Base-by-base conservation (phyloP, 2,113 vertebrate genomes). In the Alaudala cheleensis region DNA sequence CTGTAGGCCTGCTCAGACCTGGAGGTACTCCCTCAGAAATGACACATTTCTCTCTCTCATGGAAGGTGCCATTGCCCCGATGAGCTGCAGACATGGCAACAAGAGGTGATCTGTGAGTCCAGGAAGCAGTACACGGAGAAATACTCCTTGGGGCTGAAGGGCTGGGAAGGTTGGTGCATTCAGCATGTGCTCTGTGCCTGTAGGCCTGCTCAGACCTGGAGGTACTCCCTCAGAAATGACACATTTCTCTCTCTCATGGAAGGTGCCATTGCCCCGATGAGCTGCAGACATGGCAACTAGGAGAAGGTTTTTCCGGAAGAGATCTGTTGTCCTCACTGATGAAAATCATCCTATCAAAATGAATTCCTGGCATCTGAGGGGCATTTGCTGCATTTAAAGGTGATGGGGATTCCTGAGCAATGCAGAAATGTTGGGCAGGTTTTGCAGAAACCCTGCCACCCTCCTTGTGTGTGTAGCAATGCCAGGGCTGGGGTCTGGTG, bases 1-100 rank as follows among this genome's bases (percentile, higher is more conserved):
- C 21, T 4, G 0, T 17, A 29, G 80, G 6, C 9, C 37, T 84
- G 34, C 40, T 72, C 17, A 51, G 40, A 12, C 47, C 44, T 2
- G 2, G 25, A 76, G 26, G 10, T 56, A 24, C 21, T 24, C 33
- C 14, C 71, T 79, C 40, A 65, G 40, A 79, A 88, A 82, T 22
- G 18, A 13, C 33, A 50, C 0, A 0, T 44, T 73, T 70, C 12
- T 84, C 8, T 73, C 66, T 64, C 33, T 9, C 13, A 7, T 39
- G 18, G 22, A 56, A 25, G 45, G 6, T 40, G 24, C 21, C 60
- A 24, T 28, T 85, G 69, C 13, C 16, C 26, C 58, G 33, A 72
- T 0, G 3, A 40, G 23, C 33, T 62, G 22, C 39, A 25, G 42
- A 11, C 25, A 45, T 1, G 0, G 40, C 37, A 8, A 37, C 37